Percentiles rank a stretch among this genome's conserved stretches.
Evolutionary conservation across 1,140 invertebrate species (phyloP).

Genomic region (Heliothis subflexa): DNA sequence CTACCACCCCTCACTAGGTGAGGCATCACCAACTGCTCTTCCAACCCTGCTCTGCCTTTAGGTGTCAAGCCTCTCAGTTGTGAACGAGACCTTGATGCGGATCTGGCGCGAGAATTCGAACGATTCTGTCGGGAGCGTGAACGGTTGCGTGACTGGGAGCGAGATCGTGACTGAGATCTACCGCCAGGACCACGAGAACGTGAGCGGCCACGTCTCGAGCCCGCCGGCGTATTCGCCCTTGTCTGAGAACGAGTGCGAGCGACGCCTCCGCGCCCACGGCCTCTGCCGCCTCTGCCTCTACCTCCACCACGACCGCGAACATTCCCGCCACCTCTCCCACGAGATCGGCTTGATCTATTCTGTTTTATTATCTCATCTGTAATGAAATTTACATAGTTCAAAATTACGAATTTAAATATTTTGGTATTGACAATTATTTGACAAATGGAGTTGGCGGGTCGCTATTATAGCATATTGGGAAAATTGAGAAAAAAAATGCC

Average conservation of each 20-base stretch:
- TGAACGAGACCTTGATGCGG: conserved; percentile 70
- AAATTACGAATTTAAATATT: background rate
- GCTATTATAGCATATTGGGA: too few species aligned
- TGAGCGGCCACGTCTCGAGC: conserved; percentile 60
- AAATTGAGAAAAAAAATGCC: too few species aligned
- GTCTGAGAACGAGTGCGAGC: conserved; percentile 59
- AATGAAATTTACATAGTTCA: conserved; percentile 41
- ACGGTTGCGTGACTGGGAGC: conserved; percentile 57
- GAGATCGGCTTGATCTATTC: conserved; percentile 69
- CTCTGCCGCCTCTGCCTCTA: conserved; percentile 61
- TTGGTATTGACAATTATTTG: conserved; percentile 21
- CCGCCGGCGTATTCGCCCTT: conserved; percentile 56
- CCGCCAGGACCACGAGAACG: conserved; percentile 62
- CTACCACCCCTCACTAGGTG: conserved; percentile 63
- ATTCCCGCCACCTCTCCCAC: conserved; percentile 71
- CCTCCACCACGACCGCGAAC: conserved; percentile 65
- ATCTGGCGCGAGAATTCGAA: conserved; percentile 69
- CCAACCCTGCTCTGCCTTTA: conserved; percentile 75
- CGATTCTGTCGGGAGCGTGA: conserved; percentile 68
- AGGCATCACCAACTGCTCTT: conserved; percentile 70
- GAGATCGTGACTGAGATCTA: conserved; percentile 56
- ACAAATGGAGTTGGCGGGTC: conserved; percentile 17
- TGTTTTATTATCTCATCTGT: conserved; percentile 80
- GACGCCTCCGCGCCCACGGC: conserved; percentile 60
- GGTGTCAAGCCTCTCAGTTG: conserved; percentile 72